Base-by-base conservation (phyloP, 2,888 invertebrate species). In the Lagria hirta region DNA sequence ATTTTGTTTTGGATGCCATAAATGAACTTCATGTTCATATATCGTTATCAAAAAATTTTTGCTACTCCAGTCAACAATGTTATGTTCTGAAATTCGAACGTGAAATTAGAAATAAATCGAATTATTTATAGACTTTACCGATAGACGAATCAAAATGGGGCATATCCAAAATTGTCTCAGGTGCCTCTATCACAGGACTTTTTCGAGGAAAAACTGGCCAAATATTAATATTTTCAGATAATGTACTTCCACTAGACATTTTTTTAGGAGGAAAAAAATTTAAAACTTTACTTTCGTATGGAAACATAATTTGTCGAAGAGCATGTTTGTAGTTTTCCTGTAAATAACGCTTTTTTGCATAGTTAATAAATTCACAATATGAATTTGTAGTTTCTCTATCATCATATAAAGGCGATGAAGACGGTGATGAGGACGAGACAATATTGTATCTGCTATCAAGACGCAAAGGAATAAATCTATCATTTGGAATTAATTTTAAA, bases 211-310 rank as follows among this genome's bases (percentile, higher is more conserved):
- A 23, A 8, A 45, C 28, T 3, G 45, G 45, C 40, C 45, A 45
- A 1, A 13, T 11, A 22, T 22, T 10, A 7, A 12, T 10, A 5
- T 3, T 10, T 1, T 7, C 13, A 5, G 15, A n/a, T 4, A 2
- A 11, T 23, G 14, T 15, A 1, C 20, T 15, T 10, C 13, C 1
- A 4, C 12, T 4, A 11, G n/a, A 12, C 8, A 14, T 33, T 21
- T 26, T 17, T 16, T 34, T 45, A 1, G 45, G 29, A 4, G 45
- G 45, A 13, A 33, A 45, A 14, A 45, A 45, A 34, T 45, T 38
- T 7, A 45, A 18, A 14, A 38, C 34, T 45, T 18, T 38, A 3
- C 16, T 7, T 12, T 38, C 14, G 3, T 13, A 13, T 4, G 45
- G 45, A 1, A 38, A 13, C 12, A 45, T 18, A 11, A 23, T 12